Evolutionary conservation across 2,113 vertebrate genomes (phyloP), one percentile per base, ranked within the genome.

Genomic region (Quiscalus mexicanus): DNA sequence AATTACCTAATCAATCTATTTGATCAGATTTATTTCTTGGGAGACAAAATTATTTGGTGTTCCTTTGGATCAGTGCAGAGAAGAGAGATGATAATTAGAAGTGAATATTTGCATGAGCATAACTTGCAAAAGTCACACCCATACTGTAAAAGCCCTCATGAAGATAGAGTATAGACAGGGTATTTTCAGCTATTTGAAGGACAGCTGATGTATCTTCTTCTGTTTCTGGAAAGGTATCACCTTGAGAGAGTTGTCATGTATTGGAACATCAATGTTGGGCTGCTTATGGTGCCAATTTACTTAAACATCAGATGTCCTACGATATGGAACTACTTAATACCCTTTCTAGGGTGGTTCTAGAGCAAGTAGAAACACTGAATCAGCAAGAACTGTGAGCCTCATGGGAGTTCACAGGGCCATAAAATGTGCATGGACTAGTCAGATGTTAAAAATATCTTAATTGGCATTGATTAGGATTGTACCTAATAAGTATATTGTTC

Each of bases 351-450:
- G 8, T 53, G 14, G 14, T 63, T 76, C 10, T 58, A 76, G 63
- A 31, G 12, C 9, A 70, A 24, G 28, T 11, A 71, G 58, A 62
- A 79, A 52, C 22, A 50, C 6, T 63, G 44, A 9, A 60, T 45
- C 22, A 71, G 11, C 31, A 16, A 71, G n/a, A 85, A 33, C 21
- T 59, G 12, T 24, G 47, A 62, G 23, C n/a, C 31, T 84, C 31
- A 10, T 4, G 3, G 27, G 42, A 64, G 25, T 58, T 84, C 0
- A 0, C 50, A 52, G 20, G n/a, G 20, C 16, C 30, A 27, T 31
- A 45, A 65, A 67, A 79, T 56, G 3, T 19, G 7, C 20, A 42
- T 17, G 30, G 17, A 86, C 28, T 94, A 33, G 64, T 28, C 45
- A 62, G 14, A 41, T 52, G 17, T 8, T 37, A 52, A 79, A 83